Conservation (phyloP, 2,888 invertebrate genomes). For the Tetramorium bicarinatum region DNA sequence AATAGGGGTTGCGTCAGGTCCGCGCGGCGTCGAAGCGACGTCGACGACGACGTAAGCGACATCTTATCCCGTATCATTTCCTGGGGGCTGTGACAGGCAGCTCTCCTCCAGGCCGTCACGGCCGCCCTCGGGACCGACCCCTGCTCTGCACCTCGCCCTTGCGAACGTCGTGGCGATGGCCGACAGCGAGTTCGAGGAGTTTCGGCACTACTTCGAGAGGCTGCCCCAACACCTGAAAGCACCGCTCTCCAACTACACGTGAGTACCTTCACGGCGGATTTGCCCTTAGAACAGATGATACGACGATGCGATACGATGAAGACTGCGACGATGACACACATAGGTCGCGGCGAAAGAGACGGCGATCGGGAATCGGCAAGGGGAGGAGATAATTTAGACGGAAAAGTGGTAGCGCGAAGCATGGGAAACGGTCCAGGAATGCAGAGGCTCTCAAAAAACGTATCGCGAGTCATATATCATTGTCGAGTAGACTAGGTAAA, state of each 20-base stretch:
- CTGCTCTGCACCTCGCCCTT: conserved; percentile 24
- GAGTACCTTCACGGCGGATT: conserved; percentile 87
- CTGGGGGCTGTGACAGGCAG: conserved; percentile 69
- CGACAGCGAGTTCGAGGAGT: conserved; percentile 97
- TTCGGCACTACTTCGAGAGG: conserved; percentile 94
- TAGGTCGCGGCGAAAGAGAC: not conserved
- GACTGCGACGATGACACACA: not conserved
- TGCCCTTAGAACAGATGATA: conserved; percentile 36
- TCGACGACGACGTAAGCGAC: conserved; percentile 69
- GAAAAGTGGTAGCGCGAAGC: not conserved
- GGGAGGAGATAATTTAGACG: not conserved
- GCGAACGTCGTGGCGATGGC: conserved; percentile 89
- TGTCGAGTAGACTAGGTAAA: not conserved
- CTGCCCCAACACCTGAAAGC: conserved; percentile 93
- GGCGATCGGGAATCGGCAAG: not conserved
- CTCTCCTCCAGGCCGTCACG: conserved; percentile 70
- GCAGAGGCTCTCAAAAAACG: not conserved
- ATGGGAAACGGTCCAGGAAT: not conserved
- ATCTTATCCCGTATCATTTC: conserved; percentile 62
- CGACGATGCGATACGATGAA: not conserved
- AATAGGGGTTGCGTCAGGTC: conserved; percentile 77
- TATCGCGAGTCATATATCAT: not conserved
- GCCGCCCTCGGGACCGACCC: conserved; percentile 69
- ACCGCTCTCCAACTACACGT: conserved; percentile 95
- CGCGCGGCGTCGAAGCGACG: conserved; percentile 70